Evolutionary conservation across 2,888 invertebrate species (phyloP).

Genomic region (Lasioglossum lativentre): DNA sequence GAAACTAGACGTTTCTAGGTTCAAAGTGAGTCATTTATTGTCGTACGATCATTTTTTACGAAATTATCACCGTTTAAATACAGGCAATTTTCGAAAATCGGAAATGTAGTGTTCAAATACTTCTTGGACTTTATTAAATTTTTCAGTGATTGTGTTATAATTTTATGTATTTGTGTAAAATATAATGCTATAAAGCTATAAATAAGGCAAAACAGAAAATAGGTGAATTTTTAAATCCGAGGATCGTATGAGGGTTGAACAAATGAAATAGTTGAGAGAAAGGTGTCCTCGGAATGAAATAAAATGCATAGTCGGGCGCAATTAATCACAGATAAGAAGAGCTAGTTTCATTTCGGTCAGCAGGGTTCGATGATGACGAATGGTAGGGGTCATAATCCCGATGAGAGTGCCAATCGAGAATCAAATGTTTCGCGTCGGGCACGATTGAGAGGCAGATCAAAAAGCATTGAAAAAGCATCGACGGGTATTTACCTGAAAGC

Average conservation of each 20-base stretch:
- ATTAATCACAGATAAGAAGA: background rate
- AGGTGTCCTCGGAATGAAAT: background rate
- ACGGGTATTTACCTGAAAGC: background rate
- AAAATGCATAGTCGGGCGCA: background rate
- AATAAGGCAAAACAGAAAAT: background rate
- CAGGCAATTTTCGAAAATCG: no score
- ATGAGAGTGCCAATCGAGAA: constrained; percentile 19
- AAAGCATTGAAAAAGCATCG: constrained; percentile 18
- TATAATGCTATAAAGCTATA: no score
- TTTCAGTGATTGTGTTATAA: no score
- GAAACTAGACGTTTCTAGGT: no score
- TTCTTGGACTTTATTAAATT: no score
- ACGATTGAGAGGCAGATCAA: constrained; percentile 10
- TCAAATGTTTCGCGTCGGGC: constrained; percentile 27
- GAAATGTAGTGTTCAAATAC: no score
- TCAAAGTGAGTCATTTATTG: no score
- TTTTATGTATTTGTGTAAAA: no score
- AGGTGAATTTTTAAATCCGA: background rate
- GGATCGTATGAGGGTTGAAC: background rate
- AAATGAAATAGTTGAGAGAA: background rate
- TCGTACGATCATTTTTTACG: no score
- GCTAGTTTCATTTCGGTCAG: background rate
- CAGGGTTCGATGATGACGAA: background rate
- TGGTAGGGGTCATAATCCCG: constrained; percentile 31
- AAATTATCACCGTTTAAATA: no score